A percentile compares a stretch with the other conserved stretches of the same genome.
Conservation (phyloP, 2,888 invertebrate species). For the Ptychoptera contaminata region DNA sequence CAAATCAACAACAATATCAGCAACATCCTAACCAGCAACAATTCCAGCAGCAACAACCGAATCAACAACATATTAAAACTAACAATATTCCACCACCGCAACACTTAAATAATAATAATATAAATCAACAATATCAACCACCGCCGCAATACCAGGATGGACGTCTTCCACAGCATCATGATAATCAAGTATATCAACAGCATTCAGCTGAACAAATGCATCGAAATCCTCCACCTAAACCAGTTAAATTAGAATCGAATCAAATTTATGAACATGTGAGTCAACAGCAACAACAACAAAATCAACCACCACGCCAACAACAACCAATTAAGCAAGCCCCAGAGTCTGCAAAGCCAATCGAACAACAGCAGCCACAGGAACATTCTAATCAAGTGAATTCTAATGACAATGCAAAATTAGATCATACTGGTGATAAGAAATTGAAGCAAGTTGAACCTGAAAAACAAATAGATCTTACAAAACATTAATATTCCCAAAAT, state of each 20-base stretch:
- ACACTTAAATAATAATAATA: slow-evolving; percentile 5
- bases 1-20: slow-evolving; percentile 10
- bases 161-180: slow-evolving; percentile 13
- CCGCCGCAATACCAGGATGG: slow-evolving; percentile 7
- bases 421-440: too few species aligned
- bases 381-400: too few species aligned
- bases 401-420: too few species aligned
- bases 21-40: slow-evolving; percentile 15
- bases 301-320: slow-evolving; percentile 12
- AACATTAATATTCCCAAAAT: too few species aligned
- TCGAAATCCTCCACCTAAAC: slow-evolving; percentile 15
- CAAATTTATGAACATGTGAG: slow-evolving; percentile 19
- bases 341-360: not conserved
- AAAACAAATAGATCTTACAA: too few species aligned
- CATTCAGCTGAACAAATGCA: not conserved
- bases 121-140: slow-evolving; percentile 6
- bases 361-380: not conserved
- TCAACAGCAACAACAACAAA: not conserved
- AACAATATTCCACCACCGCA: slow-evolving; percentile 10
- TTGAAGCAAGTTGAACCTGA: too few species aligned
- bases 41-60: slow-evolving; percentile 16
- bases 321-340: not conserved
- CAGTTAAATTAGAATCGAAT: slow-evolving; percentile 18
- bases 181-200: slow-evolving; percentile 10
- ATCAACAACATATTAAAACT: slow-evolving; percentile 15